Percentiles rank a stretch among this genome's conserved stretches.
These are phyloP conservation scores for Empidonax alnorum DNA, from an alignment of 2,113 vertebrate genomes.

Conservation along the genomic window DNA sequence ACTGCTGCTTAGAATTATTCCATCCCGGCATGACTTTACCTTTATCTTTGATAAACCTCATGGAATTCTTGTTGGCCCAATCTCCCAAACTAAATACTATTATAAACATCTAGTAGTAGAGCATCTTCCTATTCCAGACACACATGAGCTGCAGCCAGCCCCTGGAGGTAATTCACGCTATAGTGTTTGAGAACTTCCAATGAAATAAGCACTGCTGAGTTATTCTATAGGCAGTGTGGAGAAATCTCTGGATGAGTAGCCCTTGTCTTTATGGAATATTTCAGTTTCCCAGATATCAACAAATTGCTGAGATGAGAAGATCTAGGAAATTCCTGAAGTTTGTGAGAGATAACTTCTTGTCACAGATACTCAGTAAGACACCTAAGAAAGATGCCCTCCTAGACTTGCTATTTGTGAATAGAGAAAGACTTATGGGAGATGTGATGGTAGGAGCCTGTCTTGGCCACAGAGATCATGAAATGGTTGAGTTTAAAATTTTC, in stretches of 20 bases:
- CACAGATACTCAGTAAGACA: not conserved
- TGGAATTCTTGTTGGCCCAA: not conserved
- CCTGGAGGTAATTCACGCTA: not conserved
- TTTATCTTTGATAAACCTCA: not conserved
- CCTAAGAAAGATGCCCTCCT: not conserved
- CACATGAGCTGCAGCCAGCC: not conserved
- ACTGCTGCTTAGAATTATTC: not conserved
- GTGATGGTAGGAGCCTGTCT: not conserved
- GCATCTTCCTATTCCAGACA: not conserved
- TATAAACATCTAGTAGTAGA: not conserved
- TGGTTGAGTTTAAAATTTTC: not conserved
- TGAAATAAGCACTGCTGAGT: not conserved
- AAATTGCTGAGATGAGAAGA: not conserved
- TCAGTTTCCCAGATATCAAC: not conserved
- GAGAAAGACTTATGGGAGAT: not conserved
- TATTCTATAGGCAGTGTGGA: not conserved
- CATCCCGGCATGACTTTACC: not conserved
- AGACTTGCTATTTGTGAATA: not conserved
- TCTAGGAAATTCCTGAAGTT: not conserved
- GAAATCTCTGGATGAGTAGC: not conserved
- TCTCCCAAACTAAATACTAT: not conserved
- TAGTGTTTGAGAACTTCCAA: not conserved
- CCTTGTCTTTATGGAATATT: not conserved
- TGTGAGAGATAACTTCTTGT: not conserved
- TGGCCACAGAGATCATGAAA: not conserved